Percentiles rank a stretch among this genome's conserved stretches.
These are phyloP conservation scores for Tapera naevia DNA, from an alignment of 2,797 vertebrate genomes.

Conservation along the genomic window DNA sequence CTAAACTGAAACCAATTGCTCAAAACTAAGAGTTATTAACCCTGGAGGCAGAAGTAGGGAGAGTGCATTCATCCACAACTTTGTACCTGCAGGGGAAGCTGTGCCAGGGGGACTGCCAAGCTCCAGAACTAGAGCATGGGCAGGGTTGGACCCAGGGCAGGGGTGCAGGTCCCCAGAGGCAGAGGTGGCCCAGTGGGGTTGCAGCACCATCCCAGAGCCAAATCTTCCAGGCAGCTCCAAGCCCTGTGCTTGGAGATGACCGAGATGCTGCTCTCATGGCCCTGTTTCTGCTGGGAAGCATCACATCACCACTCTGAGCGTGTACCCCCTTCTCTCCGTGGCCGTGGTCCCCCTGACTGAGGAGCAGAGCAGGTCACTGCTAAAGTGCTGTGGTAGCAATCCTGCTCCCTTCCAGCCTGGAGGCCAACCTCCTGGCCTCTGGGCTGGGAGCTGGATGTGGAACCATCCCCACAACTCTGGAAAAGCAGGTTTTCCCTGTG, in stretches of 20 bases:
- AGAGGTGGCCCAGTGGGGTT: background rate
- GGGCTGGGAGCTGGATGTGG: background rate
- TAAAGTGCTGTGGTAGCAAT: background rate
- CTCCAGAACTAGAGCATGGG: background rate
- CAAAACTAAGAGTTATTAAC: rapidly evolving
- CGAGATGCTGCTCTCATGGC: rapidly evolving
- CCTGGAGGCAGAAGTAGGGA: background rate
- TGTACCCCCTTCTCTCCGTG: background rate
- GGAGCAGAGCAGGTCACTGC: background rate
- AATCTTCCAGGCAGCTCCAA: background rate
- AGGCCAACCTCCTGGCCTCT: background rate
- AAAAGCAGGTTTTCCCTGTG: constrained; percentile 23
- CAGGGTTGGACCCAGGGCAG: background rate
- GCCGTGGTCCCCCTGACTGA: rapidly evolving
- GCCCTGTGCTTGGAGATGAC: too few relatives aligned
- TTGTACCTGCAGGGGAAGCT: background rate
- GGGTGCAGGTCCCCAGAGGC: background rate
- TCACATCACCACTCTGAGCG: rapidly evolving
- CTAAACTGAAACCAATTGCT: background rate
- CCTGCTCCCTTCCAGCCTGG: background rate
- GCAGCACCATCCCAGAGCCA: background rate
- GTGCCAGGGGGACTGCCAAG: background rate
- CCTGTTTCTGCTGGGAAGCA: background rate
- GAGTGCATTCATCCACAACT: background rate
- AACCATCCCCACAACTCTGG: background rate